These are phyloP conservation scores for Zoanthus solanderi DNA, from an alignment of 92 coral and sea anemone species.

Conservation along the genomic window DNA sequence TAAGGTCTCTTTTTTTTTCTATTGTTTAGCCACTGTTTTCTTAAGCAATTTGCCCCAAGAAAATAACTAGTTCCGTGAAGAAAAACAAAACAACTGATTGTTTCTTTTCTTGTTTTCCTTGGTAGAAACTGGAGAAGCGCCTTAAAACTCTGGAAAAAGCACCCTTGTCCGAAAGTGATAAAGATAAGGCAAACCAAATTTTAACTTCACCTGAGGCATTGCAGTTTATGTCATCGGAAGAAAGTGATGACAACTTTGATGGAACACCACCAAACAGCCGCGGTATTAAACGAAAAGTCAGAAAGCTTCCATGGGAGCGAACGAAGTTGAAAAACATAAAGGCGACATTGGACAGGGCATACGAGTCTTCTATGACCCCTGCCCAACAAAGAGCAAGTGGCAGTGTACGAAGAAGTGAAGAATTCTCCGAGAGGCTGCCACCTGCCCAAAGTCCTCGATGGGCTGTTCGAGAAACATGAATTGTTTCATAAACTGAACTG, in stretches of 20 bases:
- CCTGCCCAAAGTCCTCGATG: conserved; percentile 28
- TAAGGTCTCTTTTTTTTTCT: background rate
- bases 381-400: background rate
- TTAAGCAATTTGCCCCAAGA: background rate
- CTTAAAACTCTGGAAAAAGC: background rate
- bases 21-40: background rate
- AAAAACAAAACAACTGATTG: background rate
- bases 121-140: conserved; percentile 34
- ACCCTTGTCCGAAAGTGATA: conserved; percentile 10
- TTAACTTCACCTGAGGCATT: conserved; percentile 1
- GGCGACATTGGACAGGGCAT: conserved; percentile 5
- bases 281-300: background rate
- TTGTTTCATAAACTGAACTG: background rate
- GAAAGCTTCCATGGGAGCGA: conserved; percentile 1
- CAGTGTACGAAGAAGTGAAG: conserved; percentile 9
- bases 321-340: conserved; percentile 7
- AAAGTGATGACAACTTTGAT: conserved; percentile 5
- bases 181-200: conserved; percentile 2
- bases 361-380: conserved; percentile 6
- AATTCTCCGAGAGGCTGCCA: conserved; percentile 18
- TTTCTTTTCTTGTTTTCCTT: conserved; percentile 9
- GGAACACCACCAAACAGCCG: conserved; percentile 6
- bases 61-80: background rate
- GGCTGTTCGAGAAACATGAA: conserved; percentile 22
- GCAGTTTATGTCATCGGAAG: background rate